Evolutionary conservation across 2,888 invertebrate genomes (phyloP).

Genomic region (Caradrina clavipalpis): DNA sequence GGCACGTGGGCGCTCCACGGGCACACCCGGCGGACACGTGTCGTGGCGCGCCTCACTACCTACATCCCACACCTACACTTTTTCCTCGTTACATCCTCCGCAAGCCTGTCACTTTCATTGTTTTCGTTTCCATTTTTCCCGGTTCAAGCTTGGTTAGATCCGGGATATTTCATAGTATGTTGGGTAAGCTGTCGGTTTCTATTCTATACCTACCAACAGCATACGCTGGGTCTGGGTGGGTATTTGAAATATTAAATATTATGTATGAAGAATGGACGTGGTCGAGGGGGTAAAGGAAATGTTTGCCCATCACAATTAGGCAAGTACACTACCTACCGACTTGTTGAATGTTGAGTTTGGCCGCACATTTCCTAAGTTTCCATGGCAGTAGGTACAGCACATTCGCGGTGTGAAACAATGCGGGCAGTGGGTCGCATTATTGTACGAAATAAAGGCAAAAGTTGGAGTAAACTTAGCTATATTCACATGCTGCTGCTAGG

Average conservation of each 20-base stretch:
- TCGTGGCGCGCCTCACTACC: conserved; percentile 39
- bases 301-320: background rate
- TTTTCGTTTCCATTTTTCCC: conserved; percentile 7
- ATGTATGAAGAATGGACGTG: background rate
- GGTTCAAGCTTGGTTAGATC: background rate
- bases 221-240: background rate
- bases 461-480: background rate
- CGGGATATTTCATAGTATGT: background rate
- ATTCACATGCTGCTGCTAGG: background rate
- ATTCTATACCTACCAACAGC: no score
- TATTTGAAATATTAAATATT: background rate
- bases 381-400: background rate
- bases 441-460: background rate
- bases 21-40: conserved; percentile 58
- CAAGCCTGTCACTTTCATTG: conserved; percentile 46
- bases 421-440: background rate
- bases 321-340: background rate
- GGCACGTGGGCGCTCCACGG: conserved; percentile 62
- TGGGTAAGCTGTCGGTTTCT: no score
- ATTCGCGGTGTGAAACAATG: background rate
- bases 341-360: conserved; percentile 35
- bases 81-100: conserved; percentile 20
- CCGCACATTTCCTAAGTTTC: background rate
- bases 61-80: conserved; percentile 42
- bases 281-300: background rate